phyloP scores from a whole-genome alignment of 2,797 vertebrate species.

The Selene dorsalis region DNA sequence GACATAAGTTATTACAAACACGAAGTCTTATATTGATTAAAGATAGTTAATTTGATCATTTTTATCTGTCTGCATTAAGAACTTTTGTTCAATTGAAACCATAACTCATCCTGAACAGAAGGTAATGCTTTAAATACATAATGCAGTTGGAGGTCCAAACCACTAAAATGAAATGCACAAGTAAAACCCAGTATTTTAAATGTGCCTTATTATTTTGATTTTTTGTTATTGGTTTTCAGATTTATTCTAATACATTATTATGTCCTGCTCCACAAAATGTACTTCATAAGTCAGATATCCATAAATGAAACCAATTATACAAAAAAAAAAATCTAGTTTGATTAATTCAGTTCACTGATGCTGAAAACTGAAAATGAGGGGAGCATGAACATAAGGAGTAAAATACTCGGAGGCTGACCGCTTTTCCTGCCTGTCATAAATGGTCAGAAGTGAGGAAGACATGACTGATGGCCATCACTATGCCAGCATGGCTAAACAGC shows the following conservation, averaged over 20 bases:
- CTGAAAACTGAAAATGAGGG: constrained; percentile 17
- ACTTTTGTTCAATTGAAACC: neutral
- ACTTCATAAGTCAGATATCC: constrained; percentile 11
- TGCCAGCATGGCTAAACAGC: constrained; percentile 48
- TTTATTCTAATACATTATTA: neutral
- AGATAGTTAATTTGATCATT: neutral
- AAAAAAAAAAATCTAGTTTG: constrained; percentile 22
- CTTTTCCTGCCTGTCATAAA: constrained; percentile 37
- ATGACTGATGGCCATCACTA: constrained; percentile 50
- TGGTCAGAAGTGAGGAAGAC: constrained; percentile 37
- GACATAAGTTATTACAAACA: constrained; percentile 6
- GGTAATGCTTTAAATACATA: neutral
- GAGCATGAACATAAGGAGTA: constrained; percentile 8
- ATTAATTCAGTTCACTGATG: constrained; percentile 29
- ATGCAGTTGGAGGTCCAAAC: neutral
- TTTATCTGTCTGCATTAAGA: neutral
- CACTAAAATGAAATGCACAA: constrained; percentile 3
- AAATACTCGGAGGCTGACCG: constrained; percentile 1
- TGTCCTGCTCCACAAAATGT: constrained; percentile 2
- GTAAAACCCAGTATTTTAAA: neutral
- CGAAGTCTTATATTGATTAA: neutral
- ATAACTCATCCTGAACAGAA: neutral
- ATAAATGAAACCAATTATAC: constrained; percentile 23
- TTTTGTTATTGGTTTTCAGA: neutral
- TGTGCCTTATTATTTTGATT: neutral